phyloP scores from a whole-genome alignment of 2,888 invertebrate genomes.

The Marasmarcha lunaedactyla region DNA sequence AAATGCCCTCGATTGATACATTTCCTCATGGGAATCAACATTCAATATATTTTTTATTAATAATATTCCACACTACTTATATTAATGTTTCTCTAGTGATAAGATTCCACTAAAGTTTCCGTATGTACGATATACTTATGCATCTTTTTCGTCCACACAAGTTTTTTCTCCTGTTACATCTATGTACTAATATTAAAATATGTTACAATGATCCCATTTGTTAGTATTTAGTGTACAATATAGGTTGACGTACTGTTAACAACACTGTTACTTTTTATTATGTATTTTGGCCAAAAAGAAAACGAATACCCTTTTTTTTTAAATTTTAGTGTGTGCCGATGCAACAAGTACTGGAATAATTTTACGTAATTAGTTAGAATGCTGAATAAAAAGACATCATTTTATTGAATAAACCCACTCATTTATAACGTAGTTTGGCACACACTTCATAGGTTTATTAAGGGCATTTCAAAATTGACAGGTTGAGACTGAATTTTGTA shows the following conservation, averaged over 20 bases:
- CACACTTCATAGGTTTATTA: background rate
- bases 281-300: too few relatives aligned
- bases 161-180: constrained; percentile 39
- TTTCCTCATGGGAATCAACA: constrained; percentile 42
- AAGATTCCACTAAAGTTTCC: constrained; percentile 50
- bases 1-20: constrained; percentile 59
- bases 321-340: too few relatives aligned
- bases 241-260: constrained; percentile 25
- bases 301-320: too few relatives aligned
- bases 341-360: too few relatives aligned
- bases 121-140: constrained; percentile 61
- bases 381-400: too few relatives aligned
- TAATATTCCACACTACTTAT: constrained; percentile 46
- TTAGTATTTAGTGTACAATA: constrained; percentile 44
- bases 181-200: constrained; percentile 67
- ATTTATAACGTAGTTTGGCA: too few relatives aligned
- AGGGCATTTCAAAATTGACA: too few relatives aligned
- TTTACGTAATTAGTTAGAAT: too few relatives aligned
- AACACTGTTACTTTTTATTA: constrained; percentile 5
- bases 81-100: constrained; percentile 51
- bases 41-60: constrained; percentile 48
- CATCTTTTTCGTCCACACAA: constrained; percentile 32
- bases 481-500: constrained; percentile 1
- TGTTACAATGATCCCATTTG: constrained; percentile 70
- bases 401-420: too few relatives aligned